These are phyloP conservation scores for Drosophila mojavensis DNA, from an alignment of 1,140 invertebrate species.

Conservation along the genomic window DNA sequence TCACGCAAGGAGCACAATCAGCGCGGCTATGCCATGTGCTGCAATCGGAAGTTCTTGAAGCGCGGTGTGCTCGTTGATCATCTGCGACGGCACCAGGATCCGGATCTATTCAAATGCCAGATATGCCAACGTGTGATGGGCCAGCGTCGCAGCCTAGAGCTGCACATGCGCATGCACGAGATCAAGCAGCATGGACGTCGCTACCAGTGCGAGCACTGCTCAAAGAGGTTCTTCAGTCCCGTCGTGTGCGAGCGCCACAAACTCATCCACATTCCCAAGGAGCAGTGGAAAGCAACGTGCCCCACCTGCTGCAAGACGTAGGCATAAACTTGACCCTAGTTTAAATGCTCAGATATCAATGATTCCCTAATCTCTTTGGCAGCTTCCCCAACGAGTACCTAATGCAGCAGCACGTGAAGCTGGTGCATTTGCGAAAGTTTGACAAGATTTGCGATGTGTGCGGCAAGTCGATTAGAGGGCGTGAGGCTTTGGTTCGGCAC, in stretches of 20 bases:
- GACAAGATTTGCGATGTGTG: slow-evolving; percentile 80
- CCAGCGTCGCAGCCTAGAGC: slow-evolving; percentile 62
- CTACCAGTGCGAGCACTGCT: slow-evolving; percentile 65
- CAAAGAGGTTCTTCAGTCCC: slow-evolving; percentile 65
- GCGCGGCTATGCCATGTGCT: slow-evolving; percentile 64
- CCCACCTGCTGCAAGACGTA: slow-evolving; percentile 61
- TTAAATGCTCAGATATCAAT: background rate
- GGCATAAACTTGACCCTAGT: background rate
- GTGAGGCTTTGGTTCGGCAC: slow-evolving; percentile 62
- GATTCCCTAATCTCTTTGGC: background rate
- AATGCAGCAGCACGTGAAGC: slow-evolving; percentile 71
- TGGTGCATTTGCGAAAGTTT: slow-evolving; percentile 69
- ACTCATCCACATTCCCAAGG: slow-evolving; percentile 67
- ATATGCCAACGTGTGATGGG: slow-evolving; percentile 68
- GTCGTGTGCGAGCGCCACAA: slow-evolving; percentile 68
- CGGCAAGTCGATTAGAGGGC: slow-evolving; percentile 66
- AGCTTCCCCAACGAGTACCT: slow-evolving; percentile 66
- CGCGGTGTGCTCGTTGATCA: slow-evolving; percentile 67
- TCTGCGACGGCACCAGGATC: slow-evolving; percentile 62
- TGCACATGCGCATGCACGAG: slow-evolving; percentile 75
- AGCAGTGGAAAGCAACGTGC: slow-evolving; percentile 61
- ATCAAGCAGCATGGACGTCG: slow-evolving; percentile 56
- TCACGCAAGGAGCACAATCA: slow-evolving; percentile 58
- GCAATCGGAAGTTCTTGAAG: slow-evolving; percentile 62
- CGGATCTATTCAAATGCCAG: slow-evolving; percentile 65